Evolutionary conservation across 2,888 invertebrate genomes (phyloP), one percentile per base, ranked within the genome.

Genomic region (Nyleta sp.): DNA sequence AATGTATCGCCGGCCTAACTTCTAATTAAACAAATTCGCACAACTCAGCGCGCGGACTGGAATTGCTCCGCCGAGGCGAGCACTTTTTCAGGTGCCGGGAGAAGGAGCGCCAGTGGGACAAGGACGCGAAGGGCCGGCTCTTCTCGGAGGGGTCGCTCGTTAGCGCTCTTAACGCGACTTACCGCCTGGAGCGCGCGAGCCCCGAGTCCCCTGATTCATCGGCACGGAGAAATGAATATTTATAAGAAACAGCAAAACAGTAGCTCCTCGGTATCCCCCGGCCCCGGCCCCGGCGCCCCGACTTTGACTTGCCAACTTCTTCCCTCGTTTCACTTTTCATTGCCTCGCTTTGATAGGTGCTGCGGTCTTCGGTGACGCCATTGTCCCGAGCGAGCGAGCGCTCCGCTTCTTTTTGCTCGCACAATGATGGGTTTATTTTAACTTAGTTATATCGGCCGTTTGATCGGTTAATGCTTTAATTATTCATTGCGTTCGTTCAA

Each of bases 11-110:
- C 84, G 85, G 87, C 87, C 90, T 90, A 90, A 89, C 89, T 90
- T 90, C 89, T 89, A 90, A 90, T 90, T 89, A 89, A 90, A 90
- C 89, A 89, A 90, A 90, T 90, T 89, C 90, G 87, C 88, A 86
- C 89, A 87, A 88, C 85, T 87, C 87, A 85, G 87, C 85, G 84
- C 83, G 82, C 74, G 73, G 67, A 81, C 81, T 73, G 83, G 83
- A 86, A 86, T 88, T 85, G 86, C 84, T 82, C 76, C 62, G 79
- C n/a, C 35, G 71, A 62, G 80, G 50, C 55, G 68, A 48, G 22
- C 67, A 52, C 59, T 68, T 77, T 71, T 72, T 67, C 65, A 48
- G 65, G 13, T 48, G 68, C 64, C 53, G 42, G 74, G 77, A 73
- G 80, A 68, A 78, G 17, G 44, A 78, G 57, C 53, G 72, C 70